phyloP scores from a whole-genome alignment of 2,797 vertebrate species.

The Lepilemur septentrionalis region DNA sequence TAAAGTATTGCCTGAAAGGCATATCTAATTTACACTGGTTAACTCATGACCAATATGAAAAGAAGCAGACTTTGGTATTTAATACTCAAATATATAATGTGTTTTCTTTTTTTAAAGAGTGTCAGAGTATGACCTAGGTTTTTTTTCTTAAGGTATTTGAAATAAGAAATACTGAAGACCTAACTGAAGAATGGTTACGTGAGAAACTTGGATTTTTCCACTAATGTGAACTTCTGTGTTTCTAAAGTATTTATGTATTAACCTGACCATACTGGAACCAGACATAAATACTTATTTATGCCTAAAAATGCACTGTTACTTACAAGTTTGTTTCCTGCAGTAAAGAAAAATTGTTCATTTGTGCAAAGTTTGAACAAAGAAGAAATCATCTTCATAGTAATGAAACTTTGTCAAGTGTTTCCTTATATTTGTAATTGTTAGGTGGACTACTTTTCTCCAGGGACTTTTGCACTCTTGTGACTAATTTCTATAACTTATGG shows the following conservation, averaged over 20 bases:
- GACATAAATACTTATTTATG: slow-evolving; percentile 84
- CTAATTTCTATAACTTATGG: slow-evolving; percentile 84
- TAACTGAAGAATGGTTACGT: slow-evolving; percentile 95
- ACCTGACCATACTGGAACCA: slow-evolving; percentile 86
- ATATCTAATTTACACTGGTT: slow-evolving; percentile 7
- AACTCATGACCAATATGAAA: background rate
- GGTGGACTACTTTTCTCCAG: slow-evolving; percentile 85
- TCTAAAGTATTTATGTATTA: slow-evolving; percentile 83
- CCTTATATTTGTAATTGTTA: slow-evolving; percentile 82
- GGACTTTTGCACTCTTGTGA: slow-evolving; percentile 85
- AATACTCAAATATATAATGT: background rate
- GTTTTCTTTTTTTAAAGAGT: slow-evolving; percentile 20
- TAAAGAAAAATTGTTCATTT: slow-evolving; percentile 78
- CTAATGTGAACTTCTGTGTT: slow-evolving; percentile 83
- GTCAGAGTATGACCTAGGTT: slow-evolving; percentile 12
- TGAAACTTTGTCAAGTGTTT: slow-evolving; percentile 83
- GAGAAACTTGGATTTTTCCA: slow-evolving; percentile 91
- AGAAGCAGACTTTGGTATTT: slow-evolving; percentile 28
- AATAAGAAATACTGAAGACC: slow-evolving; percentile 91
- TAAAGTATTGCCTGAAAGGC: background rate
- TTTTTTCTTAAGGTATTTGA: slow-evolving; percentile 86
- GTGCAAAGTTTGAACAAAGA: slow-evolving; percentile 85
- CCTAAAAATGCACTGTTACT: slow-evolving; percentile 86
- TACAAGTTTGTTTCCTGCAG: slow-evolving; percentile 85
- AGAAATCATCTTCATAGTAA: slow-evolving; percentile 85